Evolutionary conservation across 1,140 invertebrate genomes (phyloP), one percentile per base, ranked within the genome.

Genomic region (Yoshiicerus persimilis): DNA sequence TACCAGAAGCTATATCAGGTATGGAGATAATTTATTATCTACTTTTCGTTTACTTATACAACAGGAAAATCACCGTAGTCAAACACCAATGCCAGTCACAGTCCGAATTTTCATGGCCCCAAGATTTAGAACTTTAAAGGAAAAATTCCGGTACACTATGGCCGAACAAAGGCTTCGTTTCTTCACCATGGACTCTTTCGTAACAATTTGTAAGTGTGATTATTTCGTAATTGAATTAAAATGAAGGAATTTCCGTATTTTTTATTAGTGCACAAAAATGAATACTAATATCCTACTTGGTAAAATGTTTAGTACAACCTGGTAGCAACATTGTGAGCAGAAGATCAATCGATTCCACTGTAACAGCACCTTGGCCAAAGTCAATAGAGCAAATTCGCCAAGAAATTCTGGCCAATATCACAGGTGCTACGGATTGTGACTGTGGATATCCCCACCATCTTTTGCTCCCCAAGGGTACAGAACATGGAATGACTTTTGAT

Each of bases 361-460:
- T 88, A 9, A 86, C 87, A 20, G 80, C 85, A 4, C 84, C 87
- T 13, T 88, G 87, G 87, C 62, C 66, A 56, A 32, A 47, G 25
- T 86, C 80, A 0, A 30, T 88, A 9, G 30, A 83, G 6, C 32
- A 88, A 41, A 86, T 88, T 23, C 30, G 84, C 36, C 85, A 64
- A 38, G 62, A 30, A 30, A 87, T 75, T 4, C 16, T 1, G 16
- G 0, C 30, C 0, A 10, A 23, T 2, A 34, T 16, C 4, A 9
- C 4, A 5, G 30, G 27, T 0, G 25, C 11, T 1, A 36, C 47
- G 1, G 36, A 34, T 9, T 89, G 85, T 41, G 86, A 70, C 11
- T 92, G 92, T 75, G 92, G 92, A 32, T 91, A 90, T 88, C 92
- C 92, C 4, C 87, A 92, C n/a, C 90, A 92, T 32, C 88, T 92